A percentile compares a stretch with the other conserved stretches of the same genome.
These are phyloP conservation scores for Girardia tigrina DNA, from an alignment of 2,888 invertebrate genomes.

Conservation along the genomic window DNA sequence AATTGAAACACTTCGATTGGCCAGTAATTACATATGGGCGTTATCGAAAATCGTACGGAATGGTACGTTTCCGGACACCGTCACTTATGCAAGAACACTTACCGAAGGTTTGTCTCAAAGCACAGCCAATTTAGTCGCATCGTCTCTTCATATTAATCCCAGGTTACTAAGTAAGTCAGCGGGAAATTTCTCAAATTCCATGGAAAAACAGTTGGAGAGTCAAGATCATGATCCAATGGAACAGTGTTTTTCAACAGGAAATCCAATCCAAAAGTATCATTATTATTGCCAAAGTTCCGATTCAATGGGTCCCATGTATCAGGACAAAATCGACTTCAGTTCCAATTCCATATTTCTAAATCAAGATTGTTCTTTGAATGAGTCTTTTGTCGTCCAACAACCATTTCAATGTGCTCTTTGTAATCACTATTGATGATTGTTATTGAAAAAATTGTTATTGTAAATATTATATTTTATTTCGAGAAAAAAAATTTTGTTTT, in stretches of 20 bases:
- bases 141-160: conserved; percentile 47
- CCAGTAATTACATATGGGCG: conserved; percentile 59
- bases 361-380: conserved; percentile 3
- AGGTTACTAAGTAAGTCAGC: conserved; percentile 39
- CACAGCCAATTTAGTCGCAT: conserved; percentile 57
- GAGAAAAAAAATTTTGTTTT: too few relatives aligned
- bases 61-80: conserved; percentile 49
- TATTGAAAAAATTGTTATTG: neutral
- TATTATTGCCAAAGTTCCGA: neutral
- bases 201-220: neutral
- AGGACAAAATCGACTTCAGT: neutral
- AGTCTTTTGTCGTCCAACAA: neutral
- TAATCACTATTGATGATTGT: conserved; percentile 7
- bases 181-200: neutral
- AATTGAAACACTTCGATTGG: conserved; percentile 59
- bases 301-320: neutral
- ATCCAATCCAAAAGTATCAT: neutral
- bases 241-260: neutral
- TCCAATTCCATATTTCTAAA: neutral
- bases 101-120: conserved; percentile 58
- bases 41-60: conserved; percentile 54
- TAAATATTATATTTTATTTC: too few relatives aligned
- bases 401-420: neutral
- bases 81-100: conserved; percentile 55
- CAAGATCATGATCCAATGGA: neutral